Base-by-base conservation (phyloP, 30 jellyfish, hydroid and myxozoan species). In the Mastigias papua region DNA sequence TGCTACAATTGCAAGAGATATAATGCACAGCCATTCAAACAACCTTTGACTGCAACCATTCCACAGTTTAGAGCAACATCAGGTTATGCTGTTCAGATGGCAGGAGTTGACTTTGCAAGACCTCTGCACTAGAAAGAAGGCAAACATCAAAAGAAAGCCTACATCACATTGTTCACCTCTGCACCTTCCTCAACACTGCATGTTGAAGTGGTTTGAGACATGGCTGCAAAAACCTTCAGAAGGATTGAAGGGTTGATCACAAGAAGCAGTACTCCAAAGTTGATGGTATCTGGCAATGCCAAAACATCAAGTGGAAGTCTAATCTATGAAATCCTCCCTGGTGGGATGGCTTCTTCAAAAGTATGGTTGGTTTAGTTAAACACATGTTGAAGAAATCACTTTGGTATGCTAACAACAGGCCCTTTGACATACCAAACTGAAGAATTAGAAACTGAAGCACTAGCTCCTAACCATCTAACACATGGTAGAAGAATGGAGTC, bases 281-380 rank as follows among this genome's bases (percentile, higher is more conserved):
- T 58, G 62, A 54, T 78, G 89, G 89, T 78, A 83, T 48, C 83
- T 13, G 89, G 57, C 89, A 78, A 78, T 58, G 89, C 83, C 2
- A 54, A 34, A 78, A 61, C 79, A 61, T 78, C 57, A 29, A 5
- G 31, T 78, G 83, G 89, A 78, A 28, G 34, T 54, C 70, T 71
- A 84, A 84, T 73, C 22, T 84, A n/a, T 69, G 89, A 9, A 32
- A 81, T 7, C 73, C 81, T 19, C 81, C 93, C 10, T 84, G 93
- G 87, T 84, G 93, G 93, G 88, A 88, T 42, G 93, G 93, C 2
- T 84, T 84, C 60, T 84, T 73, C 81, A 72, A 84, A 84, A 48
- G 87, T 46, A 30, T 84, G 69, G 65, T 84, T 28, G 93, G 81
- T 26, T 62, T 84, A 22, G 73, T 71, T 89, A 73, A 84, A 81